Evolutionary conservation across 2,797 vertebrate species (phyloP), one percentile per base, ranked within the genome.

Genomic region (Platyrinchus mystaceus): DNA sequence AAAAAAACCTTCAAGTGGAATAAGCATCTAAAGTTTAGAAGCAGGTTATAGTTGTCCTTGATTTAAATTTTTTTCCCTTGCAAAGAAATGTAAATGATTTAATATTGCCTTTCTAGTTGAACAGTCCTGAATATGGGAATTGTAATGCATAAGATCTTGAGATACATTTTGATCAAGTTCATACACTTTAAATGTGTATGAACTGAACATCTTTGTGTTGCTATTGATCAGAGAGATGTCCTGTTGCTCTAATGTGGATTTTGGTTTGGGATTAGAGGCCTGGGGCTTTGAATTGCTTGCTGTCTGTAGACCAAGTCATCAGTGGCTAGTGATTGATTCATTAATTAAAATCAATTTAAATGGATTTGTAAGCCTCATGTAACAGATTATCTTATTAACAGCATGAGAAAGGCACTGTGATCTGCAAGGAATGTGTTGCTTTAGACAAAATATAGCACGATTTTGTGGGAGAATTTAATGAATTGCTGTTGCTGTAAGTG

Each of bases 341-440:
- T 97, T 98, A 98, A 98, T 98, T 98, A 98, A 98, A 98, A 98
- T 98, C 97, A 97, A 98, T 98, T 98, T 98, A 97, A 98, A 98
- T 98, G 97, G 97, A 98, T 98, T 97, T 98, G 94, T 97, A 97
- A 97, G 93, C 97, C 96, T 97, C 93, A 97, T 97, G 94, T 98
- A 97, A 97, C 97, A 97, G 97, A 97, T 98, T 97, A 98, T 97
- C 96, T 97, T 97, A 97, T 97, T 98, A 96, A 71, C 95, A 96
- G 91, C 94, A 95, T 94, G 87, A 89, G 96, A 96, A 97, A 93
- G 94, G 94, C 91, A 86, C 76, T 89, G 56, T 94, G 96, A 94
- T 97, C 95, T 93, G 95, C 84, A 91, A 97, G 95, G 97, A 98
- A 97, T 97, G 97, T 93, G 93, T 95, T 22, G 4, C 96, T 87